These are phyloP conservation scores for Hippocampus zosterae DNA, from an alignment of 2,113 vertebrate genomes.

Conservation along the genomic window DNA sequence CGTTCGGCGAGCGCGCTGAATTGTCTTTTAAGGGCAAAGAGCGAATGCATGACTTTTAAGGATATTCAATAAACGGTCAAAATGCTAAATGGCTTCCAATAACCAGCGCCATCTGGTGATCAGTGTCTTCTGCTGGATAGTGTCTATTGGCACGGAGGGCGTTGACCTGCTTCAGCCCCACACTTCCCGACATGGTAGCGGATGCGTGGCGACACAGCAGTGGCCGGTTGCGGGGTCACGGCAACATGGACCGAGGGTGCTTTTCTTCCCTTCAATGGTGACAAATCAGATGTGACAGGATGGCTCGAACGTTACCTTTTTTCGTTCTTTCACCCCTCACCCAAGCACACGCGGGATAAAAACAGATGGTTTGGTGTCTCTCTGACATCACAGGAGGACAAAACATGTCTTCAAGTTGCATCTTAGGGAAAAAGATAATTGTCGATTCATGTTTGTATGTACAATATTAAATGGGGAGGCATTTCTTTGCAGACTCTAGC, in stretches of 20 bases:
- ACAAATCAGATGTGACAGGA: constrained; percentile 62
- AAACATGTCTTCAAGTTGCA: too few relatives aligned
- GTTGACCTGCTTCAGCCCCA: constrained; percentile 26
- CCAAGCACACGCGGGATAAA: constrained; percentile 6
- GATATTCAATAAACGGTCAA: too few relatives aligned
- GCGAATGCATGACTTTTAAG: too few relatives aligned
- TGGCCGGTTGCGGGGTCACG: constrained; percentile 44
- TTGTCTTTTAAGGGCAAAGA: too few relatives aligned
- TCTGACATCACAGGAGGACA: too few relatives aligned
- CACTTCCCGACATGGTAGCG: constrained; percentile 25
- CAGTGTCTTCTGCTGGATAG: too few relatives aligned
- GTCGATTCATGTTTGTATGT: too few relatives aligned
- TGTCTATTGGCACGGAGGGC: neutral
- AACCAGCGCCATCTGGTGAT: neutral
- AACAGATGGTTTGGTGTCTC: constrained; percentile 1
- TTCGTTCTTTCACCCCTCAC: constrained; percentile 27
- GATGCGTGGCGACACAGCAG: constrained; percentile 23
- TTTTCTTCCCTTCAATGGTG: constrained; percentile 38
- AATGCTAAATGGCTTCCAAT: too few relatives aligned
- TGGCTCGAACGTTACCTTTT: constrained; percentile 33
- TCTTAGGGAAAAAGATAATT: too few relatives aligned
- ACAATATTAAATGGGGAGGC: too few relatives aligned
- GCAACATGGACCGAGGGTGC: constrained; percentile 35
- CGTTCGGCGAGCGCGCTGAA: too few relatives aligned
- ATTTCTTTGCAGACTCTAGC: too few relatives aligned